Percentiles rank a stretch among this genome's conserved stretches.
phyloP scores from a whole-genome alignment of 2,797 vertebrate species.

The Alauda arvensis region DNA sequence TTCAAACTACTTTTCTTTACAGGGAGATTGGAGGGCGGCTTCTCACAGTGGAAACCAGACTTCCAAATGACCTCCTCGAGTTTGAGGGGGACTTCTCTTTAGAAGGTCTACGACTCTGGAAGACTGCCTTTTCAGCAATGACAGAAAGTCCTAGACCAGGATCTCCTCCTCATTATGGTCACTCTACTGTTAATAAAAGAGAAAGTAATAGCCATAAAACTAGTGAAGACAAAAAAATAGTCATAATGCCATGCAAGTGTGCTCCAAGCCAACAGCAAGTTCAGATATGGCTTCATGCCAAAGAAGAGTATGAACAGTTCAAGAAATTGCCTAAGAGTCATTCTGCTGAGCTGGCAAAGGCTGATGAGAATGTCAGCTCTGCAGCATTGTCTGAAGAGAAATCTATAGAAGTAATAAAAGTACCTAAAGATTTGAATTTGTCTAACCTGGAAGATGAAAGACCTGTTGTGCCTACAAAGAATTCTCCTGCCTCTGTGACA shows the following conservation, averaged over 20 bases:
- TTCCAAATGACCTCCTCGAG: conserved; percentile 85
- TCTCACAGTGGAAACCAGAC: conserved; percentile 85
- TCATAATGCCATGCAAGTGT: conserved; percentile 92
- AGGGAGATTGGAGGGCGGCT: conserved; percentile 93
- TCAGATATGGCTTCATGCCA: conserved; percentile 91
- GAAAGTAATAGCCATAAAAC: conserved; percentile 67
- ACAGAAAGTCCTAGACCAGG: conserved; percentile 77
- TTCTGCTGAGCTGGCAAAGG: conserved; percentile 55
- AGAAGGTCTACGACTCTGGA: conserved; percentile 93
- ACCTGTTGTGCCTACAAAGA: conserved; percentile 65
- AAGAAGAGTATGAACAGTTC: conserved; percentile 86
- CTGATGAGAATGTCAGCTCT: conserved; percentile 46
- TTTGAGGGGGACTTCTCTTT: conserved; percentile 90
- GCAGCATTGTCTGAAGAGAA: conserved; percentile 53
- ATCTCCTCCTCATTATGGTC: conserved; percentile 68
- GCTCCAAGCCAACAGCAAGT: conserved; percentile 88
- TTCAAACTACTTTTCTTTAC: conserved; percentile 54
- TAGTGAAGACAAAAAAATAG: conserved; percentile 83
- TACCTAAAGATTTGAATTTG: conserved; percentile 50
- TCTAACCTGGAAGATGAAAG: conserved; percentile 57
- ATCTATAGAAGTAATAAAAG: conserved; percentile 56
- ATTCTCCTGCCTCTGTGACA: conserved; percentile 39
- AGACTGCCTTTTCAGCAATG: conserved; percentile 94
- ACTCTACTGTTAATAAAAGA: conserved; percentile 56
- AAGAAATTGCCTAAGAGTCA: conserved; percentile 74